A percentile compares a stretch with the other conserved stretches of the same genome.
phyloP scores from a whole-genome alignment of 2,113 vertebrate genomes.

The Phainopepla nitens region DNA sequence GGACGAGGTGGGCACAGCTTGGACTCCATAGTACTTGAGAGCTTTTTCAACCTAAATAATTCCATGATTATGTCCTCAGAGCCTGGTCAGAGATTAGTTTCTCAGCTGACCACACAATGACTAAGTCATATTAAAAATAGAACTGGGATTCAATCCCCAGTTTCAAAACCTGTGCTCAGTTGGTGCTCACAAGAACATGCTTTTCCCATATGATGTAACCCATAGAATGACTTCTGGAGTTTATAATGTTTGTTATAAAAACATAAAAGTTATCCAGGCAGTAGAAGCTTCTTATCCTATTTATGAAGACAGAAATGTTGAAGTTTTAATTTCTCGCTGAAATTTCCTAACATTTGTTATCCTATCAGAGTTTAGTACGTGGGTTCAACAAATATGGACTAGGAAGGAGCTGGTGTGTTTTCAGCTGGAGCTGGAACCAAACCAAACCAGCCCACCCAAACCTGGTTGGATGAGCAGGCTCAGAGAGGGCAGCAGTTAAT shows the following conservation, averaged over 20 bases:
- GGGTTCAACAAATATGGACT: background rate
- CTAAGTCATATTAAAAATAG: background rate
- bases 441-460: background rate
- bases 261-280: background rate
- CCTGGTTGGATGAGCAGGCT: background rate
- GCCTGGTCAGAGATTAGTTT: background rate
- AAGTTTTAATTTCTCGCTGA: background rate
- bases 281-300: background rate
- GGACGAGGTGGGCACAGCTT: background rate
- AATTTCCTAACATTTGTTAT: background rate
- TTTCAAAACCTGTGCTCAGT: background rate
- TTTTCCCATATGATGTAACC: background rate
- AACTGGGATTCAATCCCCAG: background rate
- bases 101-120: background rate
- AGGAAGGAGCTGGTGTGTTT: background rate
- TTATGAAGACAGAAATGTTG: background rate
- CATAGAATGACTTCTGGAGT: background rate
- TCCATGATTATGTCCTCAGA: background rate
- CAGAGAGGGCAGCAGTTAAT: background rate
- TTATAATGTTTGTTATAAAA: background rate
- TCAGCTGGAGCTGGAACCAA: background rate
- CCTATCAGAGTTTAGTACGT: accelerated
- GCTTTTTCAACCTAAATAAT: background rate
- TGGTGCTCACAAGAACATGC: background rate
- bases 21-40: background rate